Base-by-base conservation (phyloP, 1,140 invertebrate genomes). In the Lethrus apterus region DNA sequence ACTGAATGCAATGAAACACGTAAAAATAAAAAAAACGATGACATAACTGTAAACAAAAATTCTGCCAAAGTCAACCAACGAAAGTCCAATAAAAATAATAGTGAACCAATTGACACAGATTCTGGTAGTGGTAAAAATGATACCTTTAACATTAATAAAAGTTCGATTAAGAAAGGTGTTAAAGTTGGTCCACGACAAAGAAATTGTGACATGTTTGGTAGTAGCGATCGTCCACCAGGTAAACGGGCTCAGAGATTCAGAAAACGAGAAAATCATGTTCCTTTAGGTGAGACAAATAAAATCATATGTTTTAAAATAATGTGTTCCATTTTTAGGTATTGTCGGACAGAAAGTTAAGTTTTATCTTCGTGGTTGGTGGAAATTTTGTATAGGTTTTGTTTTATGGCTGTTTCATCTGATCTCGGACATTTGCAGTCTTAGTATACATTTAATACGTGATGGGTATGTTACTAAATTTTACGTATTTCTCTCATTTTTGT, bases 391-490 rank as follows among this genome's bases (percentile, higher is more conserved):
- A 43, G 80, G 80, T 50, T 71, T 83, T 45, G 59, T 85, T 44
- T 71, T 79, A 38, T 89, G 86, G 86, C 74, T 89, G 31, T 67
- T 84, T 32, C 79, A 85, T 68, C 65, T 89, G 40, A 75, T 89
- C 4, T 85, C 78, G 44, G 85, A 89, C 64, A 82, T 88, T 48
- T 76, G 81, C 41, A 78, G 78, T 34, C 79, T 89, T 70, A 86
- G 84, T 57, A 71, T 77, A 29, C 83, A 85, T 67, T 72, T 89
- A 46, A 73, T 80, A 17, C 76, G 81, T 62, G 83, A 88, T 58
- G 69, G 83, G 82, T 86, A 72, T 81, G 81, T 80, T n/a, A n/a
- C n/a, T n/a, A n/a, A n/a, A n/a, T n/a, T n/a, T n/a, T n/a, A n/a
- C n/a, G n/a, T n/a, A n/a, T n/a, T n/a, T n/a, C n/a, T n/a, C n/a